phyloP scores from a whole-genome alignment of 2,888 invertebrate species.

The Protophormia terraenovae region DNA sequence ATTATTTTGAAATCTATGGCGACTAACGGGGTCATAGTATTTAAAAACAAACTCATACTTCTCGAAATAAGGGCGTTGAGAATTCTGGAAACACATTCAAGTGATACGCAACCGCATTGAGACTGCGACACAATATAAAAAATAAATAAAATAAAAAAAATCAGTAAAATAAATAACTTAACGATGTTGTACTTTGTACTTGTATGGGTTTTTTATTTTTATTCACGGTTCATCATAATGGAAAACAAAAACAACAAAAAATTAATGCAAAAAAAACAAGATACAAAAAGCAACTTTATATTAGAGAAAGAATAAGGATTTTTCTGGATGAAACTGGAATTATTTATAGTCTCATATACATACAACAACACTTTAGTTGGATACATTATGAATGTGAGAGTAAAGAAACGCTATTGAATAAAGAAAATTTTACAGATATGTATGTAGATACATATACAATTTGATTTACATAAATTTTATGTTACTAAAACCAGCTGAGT shows the following conservation, averaged over 20 bases:
- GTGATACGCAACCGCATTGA: constrained; percentile 47
- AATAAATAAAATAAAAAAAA: too few species aligned
- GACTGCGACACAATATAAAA: constrained; percentile 34
- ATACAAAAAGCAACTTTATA: neutral
- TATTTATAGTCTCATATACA: neutral
- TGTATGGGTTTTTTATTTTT: constrained; percentile 10
- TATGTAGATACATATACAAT: neutral
- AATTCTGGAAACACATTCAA: constrained; percentile 42
- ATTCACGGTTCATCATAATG: neutral
- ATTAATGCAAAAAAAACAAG: neutral
- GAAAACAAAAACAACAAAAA: neutral
- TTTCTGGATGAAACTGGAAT: constrained; percentile 52
- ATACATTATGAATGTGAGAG: neutral
- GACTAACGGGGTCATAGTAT: neutral
- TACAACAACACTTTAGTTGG: neutral
- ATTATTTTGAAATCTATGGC: too few species aligned
- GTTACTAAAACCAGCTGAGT: neutral
- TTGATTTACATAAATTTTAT: neutral
- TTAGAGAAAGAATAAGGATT: constrained; percentile 17
- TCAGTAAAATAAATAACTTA: constrained; percentile 9
- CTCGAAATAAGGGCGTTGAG: constrained; percentile 51
- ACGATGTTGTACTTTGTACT: constrained; percentile 39
- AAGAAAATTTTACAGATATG: neutral
- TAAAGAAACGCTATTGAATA: neutral
- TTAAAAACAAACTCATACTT: neutral